A percentile compares a stretch with the other conserved stretches of the same genome.
phyloP scores from a whole-genome alignment of 2,888 invertebrate genomes.

The Elegia similella region DNA sequence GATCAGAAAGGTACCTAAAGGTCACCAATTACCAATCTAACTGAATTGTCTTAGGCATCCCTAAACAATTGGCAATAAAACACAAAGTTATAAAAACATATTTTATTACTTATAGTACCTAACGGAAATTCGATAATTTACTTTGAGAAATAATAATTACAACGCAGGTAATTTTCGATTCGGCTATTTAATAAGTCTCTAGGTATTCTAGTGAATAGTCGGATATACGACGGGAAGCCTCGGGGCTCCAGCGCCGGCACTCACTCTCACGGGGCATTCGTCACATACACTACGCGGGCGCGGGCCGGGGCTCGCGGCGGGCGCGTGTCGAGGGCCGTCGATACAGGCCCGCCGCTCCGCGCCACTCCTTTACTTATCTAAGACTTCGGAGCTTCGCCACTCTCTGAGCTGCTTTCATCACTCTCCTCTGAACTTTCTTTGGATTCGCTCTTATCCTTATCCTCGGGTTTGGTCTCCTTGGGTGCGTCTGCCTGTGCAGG shows the following conservation, averaged over 20 bases:
- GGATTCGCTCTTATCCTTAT: slow-evolving; percentile 39
- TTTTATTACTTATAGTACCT: slow-evolving; percentile 77
- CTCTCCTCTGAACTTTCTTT: slow-evolving; percentile 53
- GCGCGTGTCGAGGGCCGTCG: slow-evolving; percentile 77
- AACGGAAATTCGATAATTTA: slow-evolving; percentile 80
- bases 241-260: slow-evolving; percentile 45
- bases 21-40: no score
- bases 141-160: slow-evolving; percentile 74
- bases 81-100: slow-evolving; percentile 52
- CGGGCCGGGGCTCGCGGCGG: slow-evolving; percentile 51
- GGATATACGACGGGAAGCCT: slow-evolving; percentile 41
- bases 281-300: slow-evolving; percentile 30
- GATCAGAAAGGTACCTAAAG: no score
- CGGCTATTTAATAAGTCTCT: slow-evolving; percentile 77
- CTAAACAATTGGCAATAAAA: slow-evolving; percentile 24
- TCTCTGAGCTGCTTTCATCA: slow-evolving; percentile 43
- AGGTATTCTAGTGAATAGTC: slow-evolving; percentile 69
- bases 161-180: slow-evolving; percentile 69
- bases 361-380: slow-evolving; percentile 49
- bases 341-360: slow-evolving; percentile 73
- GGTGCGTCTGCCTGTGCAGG: slow-evolving; percentile 21
- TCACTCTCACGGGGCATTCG: slow-evolving; percentile 30
- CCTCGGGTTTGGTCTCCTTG: slow-evolving; percentile 24
- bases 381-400: slow-evolving; percentile 23
- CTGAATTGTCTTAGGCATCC: no score